Percentiles rank a stretch among this genome's conserved stretches.
These are phyloP conservation scores for Torymus texanus DNA, from an alignment of 2,888 invertebrate species.

Conservation along the genomic window DNA sequence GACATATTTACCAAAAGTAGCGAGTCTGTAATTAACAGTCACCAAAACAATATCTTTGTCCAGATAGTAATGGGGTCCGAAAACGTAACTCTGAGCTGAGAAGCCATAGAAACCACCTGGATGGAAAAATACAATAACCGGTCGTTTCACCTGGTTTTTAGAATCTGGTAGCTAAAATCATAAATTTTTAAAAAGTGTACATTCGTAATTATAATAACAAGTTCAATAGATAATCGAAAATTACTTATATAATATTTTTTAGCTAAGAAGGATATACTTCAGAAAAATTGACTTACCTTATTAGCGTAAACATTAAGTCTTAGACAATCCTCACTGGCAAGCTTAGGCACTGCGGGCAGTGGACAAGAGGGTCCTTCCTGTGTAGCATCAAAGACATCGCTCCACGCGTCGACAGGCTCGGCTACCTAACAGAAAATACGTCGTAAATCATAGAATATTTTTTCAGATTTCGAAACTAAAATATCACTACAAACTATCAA, in stretches of 20 bases:
- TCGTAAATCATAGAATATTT: too few relatives aligned
- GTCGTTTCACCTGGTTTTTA: constrained; percentile 64
- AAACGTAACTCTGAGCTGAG: constrained; percentile 78
- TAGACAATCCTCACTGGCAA: constrained; percentile 79
- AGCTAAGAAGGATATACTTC: too few relatives aligned
- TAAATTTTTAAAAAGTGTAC: too few relatives aligned
- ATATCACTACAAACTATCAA: too few relatives aligned
- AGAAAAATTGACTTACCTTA: constrained; percentile 67
- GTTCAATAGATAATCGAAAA: background rate
- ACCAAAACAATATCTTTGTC: constrained; percentile 70
- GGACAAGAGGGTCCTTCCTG: constrained; percentile 79
- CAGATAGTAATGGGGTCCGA: constrained; percentile 67
- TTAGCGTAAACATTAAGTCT: constrained; percentile 80
- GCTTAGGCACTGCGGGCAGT: constrained; percentile 63
- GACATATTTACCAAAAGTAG: constrained; percentile 65
- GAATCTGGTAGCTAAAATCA: constrained; percentile 19
- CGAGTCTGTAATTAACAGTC: constrained; percentile 69
- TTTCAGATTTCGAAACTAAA: too few relatives aligned
- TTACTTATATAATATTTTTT: constrained; percentile 14
- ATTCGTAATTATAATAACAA: too few relatives aligned
- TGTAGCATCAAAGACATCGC: constrained; percentile 77
- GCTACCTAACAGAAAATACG: constrained; percentile 73
- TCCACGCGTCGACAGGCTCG: constrained; percentile 76
- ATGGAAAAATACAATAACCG: constrained; percentile 83
- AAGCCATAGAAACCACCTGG: constrained; percentile 81